These are phyloP conservation scores for Neoitamus cyanurus DNA, from an alignment of 2,888 invertebrate genomes.

Conservation along the genomic window DNA sequence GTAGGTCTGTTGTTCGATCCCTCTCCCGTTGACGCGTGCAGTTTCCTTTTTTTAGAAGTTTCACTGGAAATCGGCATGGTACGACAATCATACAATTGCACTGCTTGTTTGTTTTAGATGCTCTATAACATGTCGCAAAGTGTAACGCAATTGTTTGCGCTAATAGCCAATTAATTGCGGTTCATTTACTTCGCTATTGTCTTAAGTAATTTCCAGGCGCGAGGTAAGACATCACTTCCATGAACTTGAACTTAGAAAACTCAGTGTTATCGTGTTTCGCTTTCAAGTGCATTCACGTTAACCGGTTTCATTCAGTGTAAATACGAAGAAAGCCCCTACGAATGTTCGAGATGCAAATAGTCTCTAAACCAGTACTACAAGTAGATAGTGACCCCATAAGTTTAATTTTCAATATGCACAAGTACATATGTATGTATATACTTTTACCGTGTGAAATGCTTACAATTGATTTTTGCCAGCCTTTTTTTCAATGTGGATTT, in stretches of 20 bases:
- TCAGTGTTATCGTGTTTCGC: background rate
- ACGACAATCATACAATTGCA: background rate
- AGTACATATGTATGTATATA: no score
- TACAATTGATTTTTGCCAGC: background rate
- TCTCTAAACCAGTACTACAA: background rate
- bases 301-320: constrained; percentile 23
- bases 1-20: background rate
- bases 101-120: background rate
- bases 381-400: background rate
- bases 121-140: background rate
- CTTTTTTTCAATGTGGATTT: constrained; percentile 32
- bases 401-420: constrained; percentile 24
- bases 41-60: constrained; percentile 21
- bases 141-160: background rate
- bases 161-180: background rate
- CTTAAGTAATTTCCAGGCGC: background rate
- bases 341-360: background rate
- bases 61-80: background rate
- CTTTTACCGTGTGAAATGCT: background rate
- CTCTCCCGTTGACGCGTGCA: background rate
- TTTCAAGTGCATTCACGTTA: constrained; percentile 40
- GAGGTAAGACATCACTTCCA: background rate
- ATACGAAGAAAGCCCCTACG: constrained; percentile 1
- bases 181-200: constrained; percentile 1
- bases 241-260: constrained; percentile 30